A percentile compares a stretch with the other conserved stretches of the same genome.
These are phyloP conservation scores for Rhinichthys klamathensis DNA, from an alignment of 2,113 vertebrate genomes.

Conservation along the genomic window DNA sequence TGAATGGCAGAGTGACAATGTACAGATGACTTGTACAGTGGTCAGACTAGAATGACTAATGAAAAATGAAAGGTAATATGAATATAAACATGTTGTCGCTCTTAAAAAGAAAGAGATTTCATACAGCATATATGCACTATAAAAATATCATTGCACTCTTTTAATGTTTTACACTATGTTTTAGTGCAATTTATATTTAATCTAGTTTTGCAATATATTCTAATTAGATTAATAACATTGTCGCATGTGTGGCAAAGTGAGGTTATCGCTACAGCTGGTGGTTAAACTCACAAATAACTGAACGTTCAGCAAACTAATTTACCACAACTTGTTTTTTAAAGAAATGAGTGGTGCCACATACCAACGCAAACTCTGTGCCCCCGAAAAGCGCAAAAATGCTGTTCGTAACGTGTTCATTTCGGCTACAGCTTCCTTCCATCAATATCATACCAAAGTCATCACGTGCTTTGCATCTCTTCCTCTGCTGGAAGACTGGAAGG, in stretches of 20 bases:
- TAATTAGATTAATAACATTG: not conserved
- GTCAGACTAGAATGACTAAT: not conserved
- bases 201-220: not conserved
- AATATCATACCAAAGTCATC: constrained; percentile 42
- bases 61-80: not conserved
- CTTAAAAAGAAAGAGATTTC: not conserved
- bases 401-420: constrained; percentile 45
- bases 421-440: not conserved
- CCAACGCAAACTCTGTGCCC: constrained; percentile 18
- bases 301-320: not conserved
- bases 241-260: not conserved
- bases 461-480: not conserved
- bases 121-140: not conserved
- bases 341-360: not conserved
- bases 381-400: not conserved
- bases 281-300: not conserved
- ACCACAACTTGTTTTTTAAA: not conserved
- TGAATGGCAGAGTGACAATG: not conserved
- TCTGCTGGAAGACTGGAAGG: not conserved
- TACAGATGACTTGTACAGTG: not conserved
- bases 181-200: not conserved
- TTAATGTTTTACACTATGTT: not conserved
- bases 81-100: not conserved
- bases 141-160: not conserved
- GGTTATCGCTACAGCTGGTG: not conserved